phyloP scores from a whole-genome alignment of 2,888 invertebrate species.

The Erpobdella octoculata region DNA sequence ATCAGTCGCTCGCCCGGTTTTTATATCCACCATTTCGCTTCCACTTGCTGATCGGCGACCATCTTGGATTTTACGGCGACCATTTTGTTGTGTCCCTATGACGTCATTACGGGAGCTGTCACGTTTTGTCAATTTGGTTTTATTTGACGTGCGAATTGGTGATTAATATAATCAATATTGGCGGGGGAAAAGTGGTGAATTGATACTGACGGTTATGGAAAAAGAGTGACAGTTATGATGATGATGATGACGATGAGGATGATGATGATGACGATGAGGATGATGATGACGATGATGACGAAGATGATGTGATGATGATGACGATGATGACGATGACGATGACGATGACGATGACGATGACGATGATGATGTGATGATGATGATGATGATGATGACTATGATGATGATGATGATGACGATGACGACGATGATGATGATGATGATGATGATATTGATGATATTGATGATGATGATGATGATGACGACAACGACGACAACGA shows the following conservation, averaged over 20 bases:
- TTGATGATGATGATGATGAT: constrained; percentile 4
- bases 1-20: constrained; percentile 8
- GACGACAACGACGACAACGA: constrained; percentile 16
- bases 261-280: not conserved
- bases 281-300: not conserved
- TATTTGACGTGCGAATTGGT: not conserved
- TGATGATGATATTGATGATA: not conserved
- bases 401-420: not conserved
- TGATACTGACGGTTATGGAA: not conserved
- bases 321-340: constrained; percentile 14
- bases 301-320: not conserved
- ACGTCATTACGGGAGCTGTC: not conserved
- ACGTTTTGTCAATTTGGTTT: not conserved
- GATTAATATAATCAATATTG: not conserved
- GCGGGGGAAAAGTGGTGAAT: not conserved
- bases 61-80: constrained; percentile 1
- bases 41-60: constrained; percentile 2
- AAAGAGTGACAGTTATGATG: not conserved
- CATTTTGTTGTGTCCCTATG: constrained; percentile 4
- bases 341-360: not conserved
- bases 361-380: not conserved
- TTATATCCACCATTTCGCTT: not conserved
- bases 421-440: constrained; percentile 11
- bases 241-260: constrained; percentile 14
- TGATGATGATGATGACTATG: not conserved